phyloP scores from a whole-genome alignment of 2,113 vertebrate genomes.

The Eolophus roseicapilla region DNA sequence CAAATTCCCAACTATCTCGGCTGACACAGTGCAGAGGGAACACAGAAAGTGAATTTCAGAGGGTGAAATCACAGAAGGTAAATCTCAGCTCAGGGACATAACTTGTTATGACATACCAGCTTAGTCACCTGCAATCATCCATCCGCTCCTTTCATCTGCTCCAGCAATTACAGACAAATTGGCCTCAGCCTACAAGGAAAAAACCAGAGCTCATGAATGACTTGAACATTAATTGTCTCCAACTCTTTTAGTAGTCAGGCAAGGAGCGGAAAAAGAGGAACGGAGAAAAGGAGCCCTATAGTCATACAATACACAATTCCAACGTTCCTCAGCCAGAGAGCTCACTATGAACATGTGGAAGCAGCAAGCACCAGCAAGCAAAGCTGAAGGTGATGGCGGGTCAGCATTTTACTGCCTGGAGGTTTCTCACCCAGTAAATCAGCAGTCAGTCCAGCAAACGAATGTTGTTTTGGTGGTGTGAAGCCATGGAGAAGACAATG shows the following conservation, averaged over 20 bases:
- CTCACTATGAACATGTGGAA: neutral
- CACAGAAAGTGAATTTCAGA: neutral
- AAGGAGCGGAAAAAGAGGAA: neutral
- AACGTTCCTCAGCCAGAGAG: neutral
- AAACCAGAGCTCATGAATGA: neutral
- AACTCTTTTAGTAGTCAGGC: neutral
- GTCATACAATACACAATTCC: neutral
- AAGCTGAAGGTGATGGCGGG: neutral
- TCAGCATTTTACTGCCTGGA: neutral
- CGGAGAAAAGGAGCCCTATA: neutral
- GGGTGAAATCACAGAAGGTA: neutral
- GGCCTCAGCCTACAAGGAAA: neutral
- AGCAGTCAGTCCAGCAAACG: neutral
- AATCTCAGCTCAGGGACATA: neutral
- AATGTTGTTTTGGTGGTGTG: neutral
- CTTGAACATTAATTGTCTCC: neutral
- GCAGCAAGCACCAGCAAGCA: neutral
- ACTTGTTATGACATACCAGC: neutral
- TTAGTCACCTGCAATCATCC: neutral
- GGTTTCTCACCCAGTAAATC: constrained; percentile 20
- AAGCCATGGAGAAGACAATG: neutral
- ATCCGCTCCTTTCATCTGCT: neutral
- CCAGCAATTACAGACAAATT: neutral
- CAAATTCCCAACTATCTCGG: neutral
- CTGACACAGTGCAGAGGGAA: neutral